A percentile compares a stretch with the other conserved stretches of the same genome.
These are phyloP conservation scores for Bombylius major DNA, from an alignment of 2,888 invertebrate species.

Conservation along the genomic window DNA sequence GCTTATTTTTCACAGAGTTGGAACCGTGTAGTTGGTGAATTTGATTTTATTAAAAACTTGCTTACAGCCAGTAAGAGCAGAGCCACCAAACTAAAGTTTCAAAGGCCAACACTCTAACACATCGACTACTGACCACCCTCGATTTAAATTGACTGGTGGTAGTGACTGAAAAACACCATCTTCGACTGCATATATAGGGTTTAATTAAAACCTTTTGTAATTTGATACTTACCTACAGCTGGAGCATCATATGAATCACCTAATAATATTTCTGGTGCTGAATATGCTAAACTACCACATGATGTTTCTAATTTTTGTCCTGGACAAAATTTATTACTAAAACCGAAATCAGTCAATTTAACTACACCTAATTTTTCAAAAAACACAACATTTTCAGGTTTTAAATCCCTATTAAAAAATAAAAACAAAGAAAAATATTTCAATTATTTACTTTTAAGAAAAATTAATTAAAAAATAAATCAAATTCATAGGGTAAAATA, in stretches of 20 bases:
- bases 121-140: too few species aligned
- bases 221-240: slow-evolving; percentile 60
- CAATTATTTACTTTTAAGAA: not conserved
- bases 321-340: slow-evolving; percentile 90
- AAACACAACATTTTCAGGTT: slow-evolving; percentile 99
- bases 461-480: not conserved
- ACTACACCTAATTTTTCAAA: slow-evolving; percentile 95
- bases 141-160: too few species aligned
- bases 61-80: too few species aligned
- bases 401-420: slow-evolving; percentile 61
- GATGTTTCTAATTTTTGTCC: slow-evolving; percentile 96
- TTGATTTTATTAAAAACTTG: too few species aligned
- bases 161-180: too few species aligned
- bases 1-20: too few species aligned
- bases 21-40: too few species aligned
- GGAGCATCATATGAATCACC: slow-evolving; percentile 99
- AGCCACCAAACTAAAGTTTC: too few species aligned
- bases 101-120: too few species aligned
- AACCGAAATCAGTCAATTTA: slow-evolving; percentile 97
- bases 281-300: slow-evolving; percentile 97
- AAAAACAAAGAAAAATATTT: not conserved
- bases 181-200: not conserved
- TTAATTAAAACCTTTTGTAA: not conserved
- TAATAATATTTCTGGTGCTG: slow-evolving; percentile 95
- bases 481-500: not conserved